These are phyloP conservation scores for Altica lythri DNA, from an alignment of 2,888 invertebrate genomes.

Conservation along the genomic window DNA sequence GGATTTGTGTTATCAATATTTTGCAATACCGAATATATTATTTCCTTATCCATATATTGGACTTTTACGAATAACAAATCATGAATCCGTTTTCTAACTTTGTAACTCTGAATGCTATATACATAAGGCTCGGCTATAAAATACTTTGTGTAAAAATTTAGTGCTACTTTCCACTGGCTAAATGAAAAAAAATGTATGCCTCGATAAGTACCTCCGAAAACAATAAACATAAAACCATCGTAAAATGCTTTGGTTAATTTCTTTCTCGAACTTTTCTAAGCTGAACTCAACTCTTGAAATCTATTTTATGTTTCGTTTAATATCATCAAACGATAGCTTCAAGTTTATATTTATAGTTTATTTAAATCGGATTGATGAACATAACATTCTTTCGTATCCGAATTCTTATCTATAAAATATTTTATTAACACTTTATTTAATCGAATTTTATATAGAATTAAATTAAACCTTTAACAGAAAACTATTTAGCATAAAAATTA, in stretches of 20 bases:
- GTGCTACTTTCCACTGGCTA: neutral
- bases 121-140: constrained; percentile 1
- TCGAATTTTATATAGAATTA: too few relatives aligned
- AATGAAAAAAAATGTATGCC: constrained; percentile 12
- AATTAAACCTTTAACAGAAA: too few relatives aligned
- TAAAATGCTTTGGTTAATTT: constrained; percentile 14
- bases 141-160: constrained; percentile 17
- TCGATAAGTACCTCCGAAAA: constrained; percentile 16
- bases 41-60: constrained; percentile 42
- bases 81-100: constrained; percentile 32
- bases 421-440: too few relatives aligned
- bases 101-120: neutral
- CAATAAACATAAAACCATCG: constrained; percentile 18
- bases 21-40: constrained; percentile 45
- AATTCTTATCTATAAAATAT: too few relatives aligned
- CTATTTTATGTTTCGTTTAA: constrained; percentile 4
- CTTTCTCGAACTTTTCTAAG: constrained; percentile 10
- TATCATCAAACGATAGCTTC: neutral
- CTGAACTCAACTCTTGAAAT: constrained; percentile 6
- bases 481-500: too few relatives aligned
- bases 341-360: too few relatives aligned
- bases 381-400: too few relatives aligned
- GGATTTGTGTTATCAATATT: constrained; percentile 47
- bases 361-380: too few relatives aligned
- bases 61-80: constrained; percentile 41